These are phyloP conservation scores for Otolemur crassicaudatus DNA, from an alignment of 2,797 vertebrate species.

Conservation along the genomic window DNA sequence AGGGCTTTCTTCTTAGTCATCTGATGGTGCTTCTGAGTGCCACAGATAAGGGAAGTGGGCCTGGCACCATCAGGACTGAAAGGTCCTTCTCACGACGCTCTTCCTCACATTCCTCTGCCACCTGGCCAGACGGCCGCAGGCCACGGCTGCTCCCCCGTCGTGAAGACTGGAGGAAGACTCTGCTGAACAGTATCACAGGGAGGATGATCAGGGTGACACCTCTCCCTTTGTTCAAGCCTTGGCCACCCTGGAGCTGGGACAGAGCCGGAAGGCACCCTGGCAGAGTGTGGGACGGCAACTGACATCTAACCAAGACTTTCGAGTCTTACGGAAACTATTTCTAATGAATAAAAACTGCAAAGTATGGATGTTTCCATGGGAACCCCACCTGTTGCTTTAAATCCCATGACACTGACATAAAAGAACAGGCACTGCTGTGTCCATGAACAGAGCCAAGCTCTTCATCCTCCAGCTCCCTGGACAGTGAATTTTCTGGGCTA, in stretches of 20 bases:
- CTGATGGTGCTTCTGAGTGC: neutral
- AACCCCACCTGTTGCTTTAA: neutral
- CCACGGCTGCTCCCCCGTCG: neutral
- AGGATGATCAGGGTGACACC: neutral
- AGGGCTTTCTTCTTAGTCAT: slow-evolving; percentile 2
- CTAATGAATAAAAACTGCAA: neutral
- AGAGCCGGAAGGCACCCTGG: neutral
- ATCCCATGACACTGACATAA: neutral
- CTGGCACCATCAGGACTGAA: neutral
- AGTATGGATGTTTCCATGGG: neutral
- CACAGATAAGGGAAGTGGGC: neutral
- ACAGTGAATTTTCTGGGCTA: neutral
- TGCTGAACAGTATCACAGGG: neutral
- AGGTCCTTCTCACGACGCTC: neutral
- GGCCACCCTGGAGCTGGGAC: neutral
- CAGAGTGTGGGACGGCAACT: neutral
- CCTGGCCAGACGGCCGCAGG: neutral
- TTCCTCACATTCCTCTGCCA: neutral
- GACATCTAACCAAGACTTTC: neutral
- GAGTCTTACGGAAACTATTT: neutral
- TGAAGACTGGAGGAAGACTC: neutral
- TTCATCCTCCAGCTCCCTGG: neutral
- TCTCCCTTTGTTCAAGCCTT: neutral
- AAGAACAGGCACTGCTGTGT: neutral
- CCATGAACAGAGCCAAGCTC: neutral